Conservation (phyloP, 2,888 invertebrate species). For the Calliscelio sp. region DNA sequence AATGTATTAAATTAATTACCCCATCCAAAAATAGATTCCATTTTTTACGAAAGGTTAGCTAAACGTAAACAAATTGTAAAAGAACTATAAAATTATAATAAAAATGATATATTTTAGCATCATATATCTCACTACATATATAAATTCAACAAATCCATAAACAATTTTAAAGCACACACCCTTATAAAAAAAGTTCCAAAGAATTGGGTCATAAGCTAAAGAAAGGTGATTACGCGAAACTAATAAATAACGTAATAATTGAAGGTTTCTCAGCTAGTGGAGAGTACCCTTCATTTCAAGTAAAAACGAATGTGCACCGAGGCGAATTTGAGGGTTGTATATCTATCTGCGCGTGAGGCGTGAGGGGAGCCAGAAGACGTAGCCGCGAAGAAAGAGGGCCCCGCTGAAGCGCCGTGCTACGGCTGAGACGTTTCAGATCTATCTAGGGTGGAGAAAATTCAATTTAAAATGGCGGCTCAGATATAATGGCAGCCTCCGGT, state of each 20-base stretch:
- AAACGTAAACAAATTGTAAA: no score
- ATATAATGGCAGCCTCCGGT: slow-evolving; percentile 86
- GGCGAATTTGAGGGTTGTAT: slow-evolving; percentile 75
- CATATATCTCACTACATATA: no score
- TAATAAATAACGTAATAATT: slow-evolving; percentile 70
- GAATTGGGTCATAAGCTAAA: slow-evolving; percentile 57
- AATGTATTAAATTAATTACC: no score
- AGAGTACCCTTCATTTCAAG: slow-evolving; percentile 64
- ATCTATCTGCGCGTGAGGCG: slow-evolving; percentile 76
- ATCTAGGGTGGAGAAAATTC: slow-evolving; percentile 85
- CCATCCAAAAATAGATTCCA: no score
- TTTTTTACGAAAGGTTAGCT: no score
- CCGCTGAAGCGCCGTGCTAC: slow-evolving; percentile 77
- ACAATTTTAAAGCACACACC: no score
- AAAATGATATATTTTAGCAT: no score
- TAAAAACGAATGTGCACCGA: slow-evolving; percentile 64
- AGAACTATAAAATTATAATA: no score
- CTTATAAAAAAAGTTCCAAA: slow-evolving; percentile 25
- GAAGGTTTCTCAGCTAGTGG: slow-evolving; percentile 51
- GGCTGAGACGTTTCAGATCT: slow-evolving; percentile 85
- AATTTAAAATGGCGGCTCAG: slow-evolving; percentile 86
- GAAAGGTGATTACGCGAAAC: slow-evolving; percentile 56
- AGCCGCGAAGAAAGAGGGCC: slow-evolving; percentile 78
- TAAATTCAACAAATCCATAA: no score
- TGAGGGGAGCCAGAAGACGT: slow-evolving; percentile 58